Base-by-base conservation (phyloP, 2,113 vertebrate genomes). In the Amazona vittata region DNA sequence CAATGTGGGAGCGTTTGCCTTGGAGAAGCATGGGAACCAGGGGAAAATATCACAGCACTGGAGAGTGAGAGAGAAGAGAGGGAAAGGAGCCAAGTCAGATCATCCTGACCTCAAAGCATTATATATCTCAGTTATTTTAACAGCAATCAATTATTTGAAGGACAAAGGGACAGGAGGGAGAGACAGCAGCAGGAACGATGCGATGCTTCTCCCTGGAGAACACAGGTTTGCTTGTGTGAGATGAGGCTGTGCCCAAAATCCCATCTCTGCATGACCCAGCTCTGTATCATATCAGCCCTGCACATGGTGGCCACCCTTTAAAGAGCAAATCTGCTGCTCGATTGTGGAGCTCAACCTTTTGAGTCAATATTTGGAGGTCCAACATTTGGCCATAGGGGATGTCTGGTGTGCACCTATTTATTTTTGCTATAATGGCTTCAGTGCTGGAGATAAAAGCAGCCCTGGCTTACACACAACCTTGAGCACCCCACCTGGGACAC, bases 91-190 rank as follows among this genome's bases (percentile, higher is more conserved):
- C 80, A 96, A 97, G 77, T 92, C 90, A 81, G 97, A 94, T 89
- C 97, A 98, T 97, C 91, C 97, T 94, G 97, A 98, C 97, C 98
- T 97, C 89, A 96, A 95, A 95, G 92, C 95, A 96, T 94, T 96
- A 96, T 78, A 83, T 97, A 97, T 97, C 96, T 98, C 92, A 31
- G 96, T 96, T 98, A 97, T 97, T 98, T 97, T 95, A 98, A 94
- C 96, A 97, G 97, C 96, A 98, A 98, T 98, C 98, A 96, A 99
- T 98, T 95, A 22, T 90, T 92, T 96, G 97, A 98, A 98, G 98
- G 98, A 96, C 94, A 21, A 96, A 97, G 95, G 94, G 81, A 76
- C 77, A 89, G 94, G 89, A 93, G 17, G 41, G 67, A 71, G 74
- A 62, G 70, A 22, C 33, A 60, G 71, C 33, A 78, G 83, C 10